Conservation (phyloP, 1,140 invertebrate genomes). For the Caerostris extrusa region DNA sequence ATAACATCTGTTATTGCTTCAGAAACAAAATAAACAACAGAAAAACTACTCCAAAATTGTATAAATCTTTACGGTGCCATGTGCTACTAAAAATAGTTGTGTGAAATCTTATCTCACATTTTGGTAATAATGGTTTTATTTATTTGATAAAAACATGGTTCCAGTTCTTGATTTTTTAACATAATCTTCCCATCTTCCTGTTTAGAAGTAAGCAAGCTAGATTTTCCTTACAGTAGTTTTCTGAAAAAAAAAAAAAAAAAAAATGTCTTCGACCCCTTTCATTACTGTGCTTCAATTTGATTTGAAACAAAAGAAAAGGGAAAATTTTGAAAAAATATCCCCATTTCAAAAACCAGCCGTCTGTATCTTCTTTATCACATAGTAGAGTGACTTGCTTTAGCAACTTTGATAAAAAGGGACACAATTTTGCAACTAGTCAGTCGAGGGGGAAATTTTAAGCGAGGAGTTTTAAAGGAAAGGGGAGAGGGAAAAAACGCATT, state of each 20-base stretch:
- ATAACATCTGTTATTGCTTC: too few relatives aligned
- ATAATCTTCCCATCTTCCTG: not conserved
- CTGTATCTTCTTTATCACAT: constrained; percentile 76
- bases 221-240: constrained; percentile 36
- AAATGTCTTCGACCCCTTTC: constrained; percentile 65
- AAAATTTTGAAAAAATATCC: constrained; percentile 69
- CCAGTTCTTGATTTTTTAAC: constrained; percentile 49
- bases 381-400: constrained; percentile 74
- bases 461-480: constrained; percentile 55
- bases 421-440: constrained; percentile 72
- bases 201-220: not conserved
- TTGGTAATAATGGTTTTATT: constrained; percentile 36
- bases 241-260: constrained; percentile 7
- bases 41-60: too few relatives aligned
- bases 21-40: too few relatives aligned
- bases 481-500: constrained; percentile 69
- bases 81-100: not conserved
- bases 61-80: not conserved
- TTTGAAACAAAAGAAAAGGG: constrained; percentile 75
- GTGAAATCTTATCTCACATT: not conserved
- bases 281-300: constrained; percentile 75
- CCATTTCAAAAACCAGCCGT: constrained; percentile 74
- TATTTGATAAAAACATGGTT: constrained; percentile 53
- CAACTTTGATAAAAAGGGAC: constrained; percentile 75
- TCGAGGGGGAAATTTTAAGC: constrained; percentile 74